Percentiles rank a stretch among this genome's conserved stretches.
These are phyloP conservation scores for Diadegma fenestrale DNA, from an alignment of 2,888 invertebrate species.

Conservation along the genomic window DNA sequence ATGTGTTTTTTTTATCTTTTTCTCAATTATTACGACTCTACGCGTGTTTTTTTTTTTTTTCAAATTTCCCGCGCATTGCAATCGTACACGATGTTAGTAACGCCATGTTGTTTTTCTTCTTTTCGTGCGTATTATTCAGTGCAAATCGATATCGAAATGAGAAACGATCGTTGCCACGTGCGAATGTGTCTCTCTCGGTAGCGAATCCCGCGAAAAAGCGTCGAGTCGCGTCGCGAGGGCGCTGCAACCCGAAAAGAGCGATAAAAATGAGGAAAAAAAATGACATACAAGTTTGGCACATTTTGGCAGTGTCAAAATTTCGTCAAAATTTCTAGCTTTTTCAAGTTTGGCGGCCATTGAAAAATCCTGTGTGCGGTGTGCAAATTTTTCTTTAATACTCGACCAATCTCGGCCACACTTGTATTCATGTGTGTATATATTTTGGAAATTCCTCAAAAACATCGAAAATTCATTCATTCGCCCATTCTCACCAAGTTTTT, in stretches of 20 bases:
- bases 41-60: neutral
- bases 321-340: constrained; percentile 82
- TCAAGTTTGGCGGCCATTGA: constrained; percentile 80
- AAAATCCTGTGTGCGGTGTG: constrained; percentile 62
- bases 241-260: constrained; percentile 37
- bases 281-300: constrained; percentile 47
- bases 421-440: constrained; percentile 16
- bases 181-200: neutral
- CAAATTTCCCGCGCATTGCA: constrained; percentile 14
- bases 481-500: neutral
- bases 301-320: constrained; percentile 6
- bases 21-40: neutral
- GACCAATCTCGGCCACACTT: constrained; percentile 34
- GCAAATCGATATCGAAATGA: constrained; percentile 50
- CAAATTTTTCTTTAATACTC: constrained; percentile 61
- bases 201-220: neutral
- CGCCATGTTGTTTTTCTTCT: constrained; percentile 54
- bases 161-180: constrained; percentile 48
- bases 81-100: constrained; percentile 68
- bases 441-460: too few relatives aligned
- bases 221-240: constrained; percentile 50
- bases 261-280: neutral
- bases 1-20: neutral
- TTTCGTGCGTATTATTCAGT: constrained; percentile 65
- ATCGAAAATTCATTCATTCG: neutral